Base-by-base conservation (phyloP, 2,888 invertebrate genomes). In the Cosmorhoe ocellata region DNA sequence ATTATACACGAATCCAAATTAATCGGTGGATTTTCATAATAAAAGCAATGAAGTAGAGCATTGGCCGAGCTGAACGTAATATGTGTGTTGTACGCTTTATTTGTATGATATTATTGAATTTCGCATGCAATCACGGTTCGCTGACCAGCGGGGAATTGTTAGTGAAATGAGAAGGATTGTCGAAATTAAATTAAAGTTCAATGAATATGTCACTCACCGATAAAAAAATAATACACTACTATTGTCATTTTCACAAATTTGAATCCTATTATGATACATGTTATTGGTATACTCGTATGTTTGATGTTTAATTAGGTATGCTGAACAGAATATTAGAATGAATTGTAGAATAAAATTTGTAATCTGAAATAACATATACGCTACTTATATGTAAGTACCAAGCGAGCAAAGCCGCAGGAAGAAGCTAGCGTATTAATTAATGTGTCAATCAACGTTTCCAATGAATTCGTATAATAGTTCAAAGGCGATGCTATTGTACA, bases 171-270 rank as follows among this genome's bases (percentile, higher is more conserved):
- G 57, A 66, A 65, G 55, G 55, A 63, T 67, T 67, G 63, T 66
- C 63, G 53, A 68, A 68, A 69, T 70, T 64, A 63, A 75, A 76
- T 80, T 76, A 75, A 72, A 71, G 56, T 67, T 69, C 64, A 72
- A 74, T 75, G 64, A 68, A 76, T 66, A 72, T 66, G 69, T 74
- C 56, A 71, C 70, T 73, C 67, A 60, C 64, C 67, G 64, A 75
- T 69, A 66, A 69, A 74, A 62, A 60, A 64, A 71, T 71, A 63
- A 68, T 66, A 64, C 61, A 66, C 18, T 67, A n/a, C 12, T 59
- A 61, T 56, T 57, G 48, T 58, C 39, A 52, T 50, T 48, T 56
- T 46, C 40, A 60, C 54, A 65, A 69, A 71, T 66, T 64, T 63
- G 54, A 46, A 59, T 63, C 58, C 63, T 58, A 62, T 62, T 66